phyloP scores from a whole-genome alignment of 2,888 invertebrate genomes.

The Polyploca ridens region DNA sequence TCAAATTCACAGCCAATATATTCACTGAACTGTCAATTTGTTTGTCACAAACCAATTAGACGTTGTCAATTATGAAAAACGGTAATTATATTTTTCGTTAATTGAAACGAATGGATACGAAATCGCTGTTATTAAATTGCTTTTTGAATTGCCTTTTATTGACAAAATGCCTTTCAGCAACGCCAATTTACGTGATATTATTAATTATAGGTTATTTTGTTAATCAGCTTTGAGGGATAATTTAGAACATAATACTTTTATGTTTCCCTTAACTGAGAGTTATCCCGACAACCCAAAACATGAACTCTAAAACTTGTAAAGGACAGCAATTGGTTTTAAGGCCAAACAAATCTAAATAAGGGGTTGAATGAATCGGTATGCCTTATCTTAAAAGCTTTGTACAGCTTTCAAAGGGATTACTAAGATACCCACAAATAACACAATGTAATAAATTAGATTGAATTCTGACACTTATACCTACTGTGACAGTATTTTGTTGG shows the following conservation, averaged over 20 bases:
- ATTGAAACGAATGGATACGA: conserved; percentile 5
- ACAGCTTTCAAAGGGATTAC: conserved; percentile 3
- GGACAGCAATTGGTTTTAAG: not conserved
- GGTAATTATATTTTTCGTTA: conserved; percentile 8
- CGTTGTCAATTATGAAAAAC: not conserved
- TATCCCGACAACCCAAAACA: not conserved
- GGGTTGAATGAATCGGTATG: conserved; percentile 7
- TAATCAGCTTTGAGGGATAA: not conserved
- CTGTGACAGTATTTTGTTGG: too few relatives aligned
- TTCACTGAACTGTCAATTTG: conserved; percentile 10
- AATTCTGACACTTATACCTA: not conserved
- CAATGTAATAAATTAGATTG: not conserved
- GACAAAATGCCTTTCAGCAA: not conserved
- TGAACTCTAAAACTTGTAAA: not conserved
- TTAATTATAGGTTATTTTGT: not conserved
- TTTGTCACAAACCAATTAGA: conserved; percentile 6
- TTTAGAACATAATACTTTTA: not conserved
- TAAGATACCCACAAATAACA: not conserved
- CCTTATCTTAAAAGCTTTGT: not conserved
- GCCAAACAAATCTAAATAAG: conserved; percentile 1
- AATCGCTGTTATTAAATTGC: conserved; percentile 7
- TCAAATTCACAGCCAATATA: conserved; percentile 10
- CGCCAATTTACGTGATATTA: not conserved
- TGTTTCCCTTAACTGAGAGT: not conserved
- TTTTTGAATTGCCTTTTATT: conserved; percentile 2